Evolutionary conservation across 1,140 invertebrate species (phyloP).

Genomic region (Spodoptera frugiperda): DNA sequence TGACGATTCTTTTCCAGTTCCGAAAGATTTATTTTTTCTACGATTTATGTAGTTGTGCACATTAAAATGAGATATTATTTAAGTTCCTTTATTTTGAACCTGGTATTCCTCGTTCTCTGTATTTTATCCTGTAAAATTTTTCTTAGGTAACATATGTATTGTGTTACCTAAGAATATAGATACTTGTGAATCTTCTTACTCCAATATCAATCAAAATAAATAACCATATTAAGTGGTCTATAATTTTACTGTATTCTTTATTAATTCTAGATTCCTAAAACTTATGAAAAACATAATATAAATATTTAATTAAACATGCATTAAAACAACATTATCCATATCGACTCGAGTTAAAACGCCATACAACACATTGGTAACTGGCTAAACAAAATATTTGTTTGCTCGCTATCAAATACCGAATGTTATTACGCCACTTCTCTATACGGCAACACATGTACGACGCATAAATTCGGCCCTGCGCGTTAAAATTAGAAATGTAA

Average conservation of each 20-base stretch:
- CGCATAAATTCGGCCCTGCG: constrained; percentile 77
- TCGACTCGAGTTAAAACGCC: constrained; percentile 9
- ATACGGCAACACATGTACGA: constrained; percentile 78
- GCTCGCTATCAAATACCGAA: constrained; percentile 63
- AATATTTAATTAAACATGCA: neutral
- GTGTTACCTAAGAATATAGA: too few relatives aligned
- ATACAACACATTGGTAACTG: constrained; percentile 50
- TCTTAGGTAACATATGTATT: too few relatives aligned
- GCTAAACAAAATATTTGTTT: constrained; percentile 69
- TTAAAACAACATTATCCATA: constrained; percentile 6
- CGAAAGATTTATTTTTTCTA: neutral
- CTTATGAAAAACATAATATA: neutral
- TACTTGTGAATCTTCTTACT: too few relatives aligned
- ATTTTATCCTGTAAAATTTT: too few relatives aligned
- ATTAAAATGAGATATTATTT: too few relatives aligned
- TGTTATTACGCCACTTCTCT: constrained; percentile 73
- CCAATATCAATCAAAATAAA: too few relatives aligned
- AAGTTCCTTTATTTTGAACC: too few relatives aligned
- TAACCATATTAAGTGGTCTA: too few relatives aligned
- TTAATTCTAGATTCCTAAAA: too few relatives aligned
- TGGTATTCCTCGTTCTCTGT: too few relatives aligned
- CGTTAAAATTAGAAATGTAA: constrained; percentile 84
- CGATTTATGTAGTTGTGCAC: too few relatives aligned
- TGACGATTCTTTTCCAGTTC: constrained; percentile 1
- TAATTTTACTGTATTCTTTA: too few relatives aligned